Evolutionary conservation across 2,888 invertebrate species (phyloP), one percentile per base, ranked within the genome.

Genomic region (Cerastoderma edule): DNA sequence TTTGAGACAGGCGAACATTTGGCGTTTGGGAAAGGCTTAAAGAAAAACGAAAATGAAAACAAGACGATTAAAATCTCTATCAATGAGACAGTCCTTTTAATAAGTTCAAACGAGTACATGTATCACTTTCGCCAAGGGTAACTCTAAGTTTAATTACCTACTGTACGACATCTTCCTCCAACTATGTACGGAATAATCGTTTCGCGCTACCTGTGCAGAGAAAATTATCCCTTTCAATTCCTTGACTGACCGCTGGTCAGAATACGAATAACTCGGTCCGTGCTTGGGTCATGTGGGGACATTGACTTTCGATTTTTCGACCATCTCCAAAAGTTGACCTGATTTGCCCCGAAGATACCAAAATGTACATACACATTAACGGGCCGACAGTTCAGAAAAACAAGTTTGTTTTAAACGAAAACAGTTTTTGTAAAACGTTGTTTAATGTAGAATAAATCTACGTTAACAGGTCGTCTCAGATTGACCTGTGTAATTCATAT

Each of bases 271-370:
- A 39, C 39, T n/a, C 4, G 2, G 60, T 66, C 33, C 53, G 60
- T 48, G 32, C 24, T 50, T 44, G 71, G 78, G 78, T 78, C 78
- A 78, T 65, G 30, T 65, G 24, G 74, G 74, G 78, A 65, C 74
- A 74, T 48, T 74, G 78, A 78, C 78, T 70, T 60, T 28, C 44
- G 24, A 56, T n/a, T n/a, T 48, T 30, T 60, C 60, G 63, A 60
- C 35, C 39, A 57, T 46, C 32, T 32, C 46, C 24, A 8, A 5
- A 32, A 27, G 30, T 46, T 75, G 75, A 75, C 75, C 75, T 71
- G 71, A 64, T 44, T 32, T 71, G 63, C 63, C 75, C 75, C 4
- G 39, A 19, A 60, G 60, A 60, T 60, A 60, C 24, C n/a, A n/a
- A n/a, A n/a, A n/a, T n/a, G n/a, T n/a, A n/a, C n/a, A n/a, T n/a